Evolutionary conservation across 2,888 invertebrate genomes (phyloP), one percentile per base, ranked within the genome.

Genomic region (Frankliniella fusca): DNA sequence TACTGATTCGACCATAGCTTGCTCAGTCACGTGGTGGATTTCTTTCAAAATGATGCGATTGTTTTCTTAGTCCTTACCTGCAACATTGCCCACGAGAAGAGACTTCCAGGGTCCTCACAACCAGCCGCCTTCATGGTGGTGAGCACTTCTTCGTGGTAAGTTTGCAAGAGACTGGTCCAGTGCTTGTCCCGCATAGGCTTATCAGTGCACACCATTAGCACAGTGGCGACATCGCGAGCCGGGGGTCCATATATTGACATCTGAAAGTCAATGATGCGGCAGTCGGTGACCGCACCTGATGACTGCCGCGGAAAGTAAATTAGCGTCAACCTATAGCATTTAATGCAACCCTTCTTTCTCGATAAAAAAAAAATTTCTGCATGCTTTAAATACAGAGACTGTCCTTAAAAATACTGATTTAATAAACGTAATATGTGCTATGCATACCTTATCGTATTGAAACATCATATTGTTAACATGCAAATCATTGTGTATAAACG

Each of bases 161-260:
- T 23, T 0, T 23, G 70, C n/a, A 70, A 11, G n/a, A 70, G 70
- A 1, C 23, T 23, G n/a, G 20, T 3, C 70, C 70, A 70, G 23
- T 70, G 70, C 3, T 70, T 23, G 70, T 70, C 70, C 70, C 70
- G 70, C 70, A 70, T n/a, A 5, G 70, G n/a, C 70, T 70, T 70
- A 10, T 70, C 70, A 20, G 70, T 70, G 70, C n/a, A 70, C 10
- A 23, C n/a, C 70, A 70, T 20, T 23, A 70, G 23, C 23, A 70
- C 5, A 11, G 70, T 11, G n/a, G 11, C 7, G n/a, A 70, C 9
- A 11, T 70, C 70, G n/a, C 20, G 5, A 1, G 70, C 70, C 23
- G 70, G 20, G 0, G n/a, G 23, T 20, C 70, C 70, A 23, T 3
- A 20, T 3, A 5, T 9, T 23, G 70, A n/a, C 70, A 70, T 70